Evolutionary conservation across 1,140 invertebrate genomes (phyloP).

Genomic region (Pinna nobilis): DNA sequence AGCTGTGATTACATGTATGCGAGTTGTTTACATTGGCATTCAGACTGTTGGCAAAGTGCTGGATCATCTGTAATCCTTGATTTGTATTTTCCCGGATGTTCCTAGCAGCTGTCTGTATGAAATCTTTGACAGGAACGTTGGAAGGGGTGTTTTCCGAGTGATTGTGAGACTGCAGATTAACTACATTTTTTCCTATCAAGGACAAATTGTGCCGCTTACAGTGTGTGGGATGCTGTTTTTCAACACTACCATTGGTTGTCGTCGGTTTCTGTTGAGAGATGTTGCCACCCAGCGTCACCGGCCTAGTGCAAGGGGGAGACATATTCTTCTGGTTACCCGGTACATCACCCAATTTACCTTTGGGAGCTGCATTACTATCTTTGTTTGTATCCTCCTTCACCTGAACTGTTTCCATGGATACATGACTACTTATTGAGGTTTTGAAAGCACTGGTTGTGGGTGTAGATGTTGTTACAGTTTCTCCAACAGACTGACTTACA

Average conservation of each 20-base stretch:
- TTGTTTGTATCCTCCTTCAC: constrained; percentile 25
- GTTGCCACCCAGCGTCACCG: constrained; percentile 65
- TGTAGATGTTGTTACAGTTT: constrained; percentile 46
- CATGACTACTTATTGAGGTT: constrained; percentile 39
- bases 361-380: not conserved
- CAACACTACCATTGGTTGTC: constrained; percentile 20
- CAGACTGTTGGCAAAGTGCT: constrained; percentile 48
- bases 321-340: constrained; percentile 22
- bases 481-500: constrained; percentile 47
- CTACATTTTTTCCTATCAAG: constrained; percentile 28
- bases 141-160: constrained; percentile 9
- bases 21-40: constrained; percentile 41
- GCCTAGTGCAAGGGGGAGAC: constrained; percentile 62
- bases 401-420: constrained; percentile 30
- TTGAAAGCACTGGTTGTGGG: constrained; percentile 61
- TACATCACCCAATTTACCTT: not conserved
- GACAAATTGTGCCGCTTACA: constrained; percentile 49
- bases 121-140: constrained; percentile 40
- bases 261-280: constrained; percentile 23
- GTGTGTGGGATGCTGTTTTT: constrained; percentile 49
- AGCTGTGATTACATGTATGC: constrained; percentile 41
- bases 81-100: constrained; percentile 46
- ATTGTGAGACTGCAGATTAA: constrained; percentile 17
- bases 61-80: constrained; percentile 51
- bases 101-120: constrained; percentile 44